These are phyloP conservation scores for Palythoa caribaeorum DNA, from an alignment of 92 coral and sea anemone species.

Conservation along the genomic window DNA sequence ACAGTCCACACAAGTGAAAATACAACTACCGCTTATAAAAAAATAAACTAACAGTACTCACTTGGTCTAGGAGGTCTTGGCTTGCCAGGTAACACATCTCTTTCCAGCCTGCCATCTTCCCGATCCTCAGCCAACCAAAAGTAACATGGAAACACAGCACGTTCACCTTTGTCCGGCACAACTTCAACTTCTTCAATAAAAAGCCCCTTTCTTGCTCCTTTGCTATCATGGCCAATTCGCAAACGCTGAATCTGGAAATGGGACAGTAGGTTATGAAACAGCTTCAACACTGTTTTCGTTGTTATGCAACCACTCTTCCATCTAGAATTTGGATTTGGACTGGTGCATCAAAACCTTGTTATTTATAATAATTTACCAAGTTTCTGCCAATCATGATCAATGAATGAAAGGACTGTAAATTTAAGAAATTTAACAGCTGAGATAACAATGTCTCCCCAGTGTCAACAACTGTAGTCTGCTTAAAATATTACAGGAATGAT, in stretches of 20 bases:
- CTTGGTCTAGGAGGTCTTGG: constrained; percentile 91
- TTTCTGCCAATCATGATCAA: no score
- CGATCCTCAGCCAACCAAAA: constrained; percentile 93
- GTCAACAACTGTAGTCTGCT: no score
- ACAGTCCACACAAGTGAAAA: not conserved
- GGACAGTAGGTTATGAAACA: not conserved
- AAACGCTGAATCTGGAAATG: constrained; percentile 74
- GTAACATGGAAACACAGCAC: constrained; percentile 90
- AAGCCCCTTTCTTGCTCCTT: constrained; percentile 86
- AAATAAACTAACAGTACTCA: constrained; percentile 38
- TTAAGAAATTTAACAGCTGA: no score
- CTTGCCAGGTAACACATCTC: constrained; percentile 87
- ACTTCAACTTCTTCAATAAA: constrained; percentile 94
- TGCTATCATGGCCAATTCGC: constrained; percentile 96
- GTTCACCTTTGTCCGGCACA: constrained; percentile 88
- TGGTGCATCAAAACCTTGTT: no score
- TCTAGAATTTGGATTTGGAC: no score
- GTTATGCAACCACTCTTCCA: no score
- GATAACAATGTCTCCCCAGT: no score
- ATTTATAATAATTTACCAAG: no score
- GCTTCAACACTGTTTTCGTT: not conserved
- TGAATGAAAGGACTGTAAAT: no score
- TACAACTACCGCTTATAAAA: not conserved
- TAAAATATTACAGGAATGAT: no score
- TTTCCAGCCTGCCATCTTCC: constrained; percentile 87